Evolutionary conservation across 2,888 invertebrate species (phyloP).

Genomic region (Pristionchus japonicus): DNA sequence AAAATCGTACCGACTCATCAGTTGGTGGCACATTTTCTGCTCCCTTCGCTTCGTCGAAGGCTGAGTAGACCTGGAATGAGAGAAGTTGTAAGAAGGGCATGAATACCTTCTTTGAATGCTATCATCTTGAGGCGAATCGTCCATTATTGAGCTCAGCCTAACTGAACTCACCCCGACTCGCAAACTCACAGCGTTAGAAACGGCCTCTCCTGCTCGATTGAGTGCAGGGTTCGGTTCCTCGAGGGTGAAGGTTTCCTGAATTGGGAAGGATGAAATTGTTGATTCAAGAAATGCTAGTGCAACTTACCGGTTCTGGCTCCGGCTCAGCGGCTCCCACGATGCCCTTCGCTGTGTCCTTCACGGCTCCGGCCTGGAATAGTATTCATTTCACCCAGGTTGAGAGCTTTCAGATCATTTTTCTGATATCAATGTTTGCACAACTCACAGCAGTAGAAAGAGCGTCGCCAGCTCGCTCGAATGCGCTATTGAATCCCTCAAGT

Average conservation of each 20-base stretch:
- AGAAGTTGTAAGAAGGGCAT: too few relatives aligned
- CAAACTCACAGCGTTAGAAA: background rate
- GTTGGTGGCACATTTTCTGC: background rate
- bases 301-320: background rate
- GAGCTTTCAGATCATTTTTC: background rate
- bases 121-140: background rate
- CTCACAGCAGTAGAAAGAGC: background rate
- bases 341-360: background rate
- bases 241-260: background rate
- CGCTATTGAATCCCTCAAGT: background rate
- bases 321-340: background rate
- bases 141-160: background rate
- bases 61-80: background rate
- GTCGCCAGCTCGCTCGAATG: background rate
- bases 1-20: background rate
- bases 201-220: background rate
- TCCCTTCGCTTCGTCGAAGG: background rate
- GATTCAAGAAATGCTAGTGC: too few relatives aligned
- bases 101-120: background rate
- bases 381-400: background rate
- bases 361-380: background rate
- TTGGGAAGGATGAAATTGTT: background rate
- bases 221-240: background rate
- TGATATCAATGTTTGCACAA: too few relatives aligned
- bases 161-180: background rate